Base-by-base conservation (phyloP, 2,113 vertebrate species). In the Saguinus midas region DNA sequence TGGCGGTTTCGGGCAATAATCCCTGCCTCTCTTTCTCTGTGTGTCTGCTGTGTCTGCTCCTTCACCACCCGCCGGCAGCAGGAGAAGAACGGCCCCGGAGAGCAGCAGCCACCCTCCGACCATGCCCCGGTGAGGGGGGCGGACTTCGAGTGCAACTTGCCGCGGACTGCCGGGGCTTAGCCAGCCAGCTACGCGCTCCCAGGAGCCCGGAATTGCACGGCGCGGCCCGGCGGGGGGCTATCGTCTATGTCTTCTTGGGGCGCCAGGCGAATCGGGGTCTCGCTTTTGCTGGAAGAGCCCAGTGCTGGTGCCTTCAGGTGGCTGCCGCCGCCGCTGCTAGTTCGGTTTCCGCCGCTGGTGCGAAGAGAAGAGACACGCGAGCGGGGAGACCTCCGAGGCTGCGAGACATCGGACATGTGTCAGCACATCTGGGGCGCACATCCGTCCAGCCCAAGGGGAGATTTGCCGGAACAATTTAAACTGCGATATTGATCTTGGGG, bases 341-440 rank as follows among this genome's bases (percentile, higher is more conserved):
- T 84, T 79, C 82, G 14, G 16, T 83, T 90, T 78, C 86, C 82
- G 35, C 93, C 50, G 3, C 85, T 61, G 85, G 50, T 79, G 72
- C 88, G 48, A 64, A 72, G 90, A 97, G 81, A 84, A 21, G 93
- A 95, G 91, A 98, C 97, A 84, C 94, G 95, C 97, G 96, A 98
- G 94, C 98, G 90, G 96, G 98, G 98, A 98, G 98, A 98, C 98
- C 88, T 94, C 97, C 97, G 82, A 96, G 98, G 97, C 96, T 76
- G 97, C 85, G 84, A 97, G 93, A 75, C 97, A 37, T 98, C 96
- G 99, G 99, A 99, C 99, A 99, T 99, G 99, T 99, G 98, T 98
- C 98, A 98, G 98, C 98, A 99, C 98, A 98, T 98, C 99, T 98
- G 99, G 99, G 99, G 98, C 98, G 98, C 99, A 99, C 99, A 98